Evolutionary conservation across 2,888 invertebrate genomes (phyloP).

Genomic region (Serripes groenlandicus): DNA sequence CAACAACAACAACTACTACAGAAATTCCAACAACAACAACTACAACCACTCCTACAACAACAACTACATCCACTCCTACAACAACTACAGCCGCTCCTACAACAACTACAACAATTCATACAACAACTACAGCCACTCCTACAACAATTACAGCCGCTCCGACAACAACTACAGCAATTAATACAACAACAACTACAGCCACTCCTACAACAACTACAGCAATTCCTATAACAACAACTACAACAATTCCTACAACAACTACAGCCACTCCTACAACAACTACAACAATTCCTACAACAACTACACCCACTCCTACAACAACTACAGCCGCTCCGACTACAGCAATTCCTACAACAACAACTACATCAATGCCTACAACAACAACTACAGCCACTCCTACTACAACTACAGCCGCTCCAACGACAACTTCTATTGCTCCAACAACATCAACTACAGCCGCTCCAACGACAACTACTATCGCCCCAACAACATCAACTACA

Average conservation of each 20-base stretch:
- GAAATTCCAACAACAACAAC: background rate
- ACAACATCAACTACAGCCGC: background rate
- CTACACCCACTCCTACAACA: background rate
- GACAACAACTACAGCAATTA: background rate
- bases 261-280: background rate
- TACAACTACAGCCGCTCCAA: background rate
- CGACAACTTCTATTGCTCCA: background rate
- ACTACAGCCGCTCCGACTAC: background rate
- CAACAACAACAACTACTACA: background rate
- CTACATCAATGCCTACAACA: background rate
- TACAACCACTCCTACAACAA: background rate
- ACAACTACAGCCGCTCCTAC: background rate
- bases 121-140: background rate
- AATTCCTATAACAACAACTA: background rate
- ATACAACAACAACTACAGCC: background rate
- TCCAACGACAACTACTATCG: background rate
- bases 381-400: background rate
- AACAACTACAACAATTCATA: background rate
- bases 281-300: background rate
- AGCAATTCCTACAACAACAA: background rate
- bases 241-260: background rate
- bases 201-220: background rate
- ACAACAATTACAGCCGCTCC: background rate
- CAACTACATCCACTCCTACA: background rate
- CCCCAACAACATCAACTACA: background rate